A percentile compares a stretch with the other conserved stretches of the same genome.
Evolutionary conservation across 2,113 vertebrate genomes (phyloP).

Genomic region (Paracanthobrama guichenoti): DNA sequence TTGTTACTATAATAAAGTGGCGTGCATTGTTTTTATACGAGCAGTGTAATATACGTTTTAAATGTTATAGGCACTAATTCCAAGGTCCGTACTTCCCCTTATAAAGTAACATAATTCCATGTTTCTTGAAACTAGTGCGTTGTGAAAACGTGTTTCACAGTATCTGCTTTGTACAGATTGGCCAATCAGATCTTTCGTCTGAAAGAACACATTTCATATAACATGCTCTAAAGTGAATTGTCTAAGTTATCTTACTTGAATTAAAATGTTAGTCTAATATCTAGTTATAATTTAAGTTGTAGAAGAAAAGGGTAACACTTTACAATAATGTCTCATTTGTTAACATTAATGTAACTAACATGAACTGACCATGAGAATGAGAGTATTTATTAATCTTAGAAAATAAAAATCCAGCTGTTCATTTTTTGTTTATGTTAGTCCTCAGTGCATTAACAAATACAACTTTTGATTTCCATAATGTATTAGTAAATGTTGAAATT

Average conservation of each 20-base stretch:
- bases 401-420: no score
- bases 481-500: no score
- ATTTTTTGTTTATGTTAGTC: no score
- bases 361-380: no score
- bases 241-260: not conserved
- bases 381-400: no score
- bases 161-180: not conserved
- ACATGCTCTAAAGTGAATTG: not conserved
- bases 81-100: not conserved
- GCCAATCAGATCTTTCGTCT: not conserved
- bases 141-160: not conserved
- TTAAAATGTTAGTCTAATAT: not conserved
- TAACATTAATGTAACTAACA: no score
- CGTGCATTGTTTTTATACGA: not conserved
- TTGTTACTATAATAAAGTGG: not conserved
- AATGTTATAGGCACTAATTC: not conserved
- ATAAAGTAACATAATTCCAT: not conserved
- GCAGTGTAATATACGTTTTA: not conserved
- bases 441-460: no score
- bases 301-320: not conserved
- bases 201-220: no score
- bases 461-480: no score
- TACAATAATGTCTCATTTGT: no score
- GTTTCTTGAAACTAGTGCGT: not conserved
- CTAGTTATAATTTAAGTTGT: not conserved